A percentile compares a stretch with the other conserved stretches of the same genome.
phyloP scores from a whole-genome alignment of 2,113 vertebrate genomes.

The Eidolon helvum region DNA sequence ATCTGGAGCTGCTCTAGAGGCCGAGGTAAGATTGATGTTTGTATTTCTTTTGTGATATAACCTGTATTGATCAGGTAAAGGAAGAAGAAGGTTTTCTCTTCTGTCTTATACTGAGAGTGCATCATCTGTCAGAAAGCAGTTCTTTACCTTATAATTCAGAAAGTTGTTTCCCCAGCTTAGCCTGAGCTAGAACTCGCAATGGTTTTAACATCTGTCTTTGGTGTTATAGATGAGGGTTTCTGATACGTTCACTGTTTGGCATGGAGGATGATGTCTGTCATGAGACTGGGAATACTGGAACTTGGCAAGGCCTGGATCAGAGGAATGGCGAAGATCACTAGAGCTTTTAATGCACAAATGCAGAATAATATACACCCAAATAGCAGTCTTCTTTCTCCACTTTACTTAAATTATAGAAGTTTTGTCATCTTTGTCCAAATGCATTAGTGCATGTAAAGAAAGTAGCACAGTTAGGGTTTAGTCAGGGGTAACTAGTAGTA shows the following conservation, averaged over 20 bases:
- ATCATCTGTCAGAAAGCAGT: neutral
- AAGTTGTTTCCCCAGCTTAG: neutral
- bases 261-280: neutral
- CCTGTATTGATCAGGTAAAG: fast-evolving
- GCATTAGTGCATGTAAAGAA: neutral
- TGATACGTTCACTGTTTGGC: neutral
- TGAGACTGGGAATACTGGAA: neutral
- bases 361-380: neutral
- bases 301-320: neutral
- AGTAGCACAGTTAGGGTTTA: neutral
- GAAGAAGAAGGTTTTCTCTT: neutral
- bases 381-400: neutral
- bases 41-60: neutral
- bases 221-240: neutral
- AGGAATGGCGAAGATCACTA: neutral
- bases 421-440: neutral
- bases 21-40: conserved; percentile 85
- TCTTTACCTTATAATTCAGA: neutral
- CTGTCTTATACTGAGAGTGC: neutral
- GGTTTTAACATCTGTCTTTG: neutral
- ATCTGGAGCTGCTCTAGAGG: conserved; percentile 93
- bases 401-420: neutral
- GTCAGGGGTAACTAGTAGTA: neutral
- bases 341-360: neutral
- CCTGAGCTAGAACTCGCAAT: neutral